These are phyloP conservation scores for Rhynchotus rufescens DNA, from an alignment of 2,797 vertebrate species.

Conservation along the genomic window DNA sequence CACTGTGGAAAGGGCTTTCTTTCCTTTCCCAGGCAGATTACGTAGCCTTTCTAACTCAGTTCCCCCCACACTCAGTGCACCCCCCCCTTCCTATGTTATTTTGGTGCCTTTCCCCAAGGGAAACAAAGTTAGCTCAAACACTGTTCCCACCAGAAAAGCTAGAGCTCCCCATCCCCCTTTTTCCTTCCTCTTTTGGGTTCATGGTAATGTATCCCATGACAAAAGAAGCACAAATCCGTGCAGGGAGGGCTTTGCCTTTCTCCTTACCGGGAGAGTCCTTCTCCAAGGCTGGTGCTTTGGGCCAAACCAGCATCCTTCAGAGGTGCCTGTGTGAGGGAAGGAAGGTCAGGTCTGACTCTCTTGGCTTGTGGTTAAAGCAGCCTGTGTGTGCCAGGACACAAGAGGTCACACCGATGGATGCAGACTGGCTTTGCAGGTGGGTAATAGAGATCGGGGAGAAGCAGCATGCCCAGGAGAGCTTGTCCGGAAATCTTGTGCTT, in stretches of 20 bases:
- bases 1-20: not conserved
- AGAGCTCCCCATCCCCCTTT: conserved; percentile 36
- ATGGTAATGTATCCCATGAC: conserved; percentile 46
- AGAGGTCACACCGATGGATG: accelerated
- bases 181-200: conserved; percentile 60
- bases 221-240: conserved; percentile 55
- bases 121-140: conserved; percentile 27
- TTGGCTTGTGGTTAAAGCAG: not conserved
- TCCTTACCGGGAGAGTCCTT: conserved; percentile 55
- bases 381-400: not conserved
- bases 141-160: conserved; percentile 76
- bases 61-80: conserved; percentile 13
- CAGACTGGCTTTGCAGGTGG: not conserved
- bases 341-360: not conserved
- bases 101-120: conserved; percentile 76
- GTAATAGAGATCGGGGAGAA: not conserved
- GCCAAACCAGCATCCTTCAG: not conserved
- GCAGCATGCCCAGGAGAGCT: not conserved
- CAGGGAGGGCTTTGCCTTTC: conserved; percentile 45
- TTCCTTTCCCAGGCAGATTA: conserved; percentile 73
- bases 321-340: not conserved
- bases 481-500: not conserved
- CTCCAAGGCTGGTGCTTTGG: not conserved
- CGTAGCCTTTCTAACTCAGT: conserved; percentile 48
- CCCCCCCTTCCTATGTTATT: conserved; percentile 76